Evolutionary conservation across 2,888 invertebrate genomes (phyloP), one percentile per base, ranked within the genome.

Genomic region (Eledona agricola): DNA sequence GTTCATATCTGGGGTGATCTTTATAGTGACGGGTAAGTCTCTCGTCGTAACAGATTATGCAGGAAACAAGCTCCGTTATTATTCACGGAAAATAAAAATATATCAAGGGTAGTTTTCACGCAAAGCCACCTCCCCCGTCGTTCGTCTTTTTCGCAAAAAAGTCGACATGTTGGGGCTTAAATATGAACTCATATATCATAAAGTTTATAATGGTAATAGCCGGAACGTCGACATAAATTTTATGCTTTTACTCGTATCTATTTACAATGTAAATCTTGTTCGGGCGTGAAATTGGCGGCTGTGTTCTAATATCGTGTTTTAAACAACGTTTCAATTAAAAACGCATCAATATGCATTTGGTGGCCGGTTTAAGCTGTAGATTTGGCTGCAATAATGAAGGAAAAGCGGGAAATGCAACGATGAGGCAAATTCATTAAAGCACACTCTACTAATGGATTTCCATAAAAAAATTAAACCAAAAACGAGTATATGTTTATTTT

Each of bases 1-100:
- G 35, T 93, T 94, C 75, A 82, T 90, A 58, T 88, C 93, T 15
- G 93, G 94, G 19, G 88, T 93, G 59, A 82, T 90, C 58, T 93
- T 93, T 77, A 92, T 94, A 72, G 84, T 94, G 69, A 91, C 93
- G 77, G 93, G 93, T 93, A 76, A 80, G 80, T 42, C 7, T 12
- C 13, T 22, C 9, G 2, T 13, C 28, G 26, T n/a, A n/a, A n/a
- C n/a, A 12, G 20, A 15, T 13, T 43, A 25, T 13, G 7, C 19
- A 25, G 46, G 23, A 38, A 26, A 52, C 32, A 35, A 31, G 31
- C 17, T 5, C 17, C 45, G 37, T 37, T 51, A 43, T 35, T 45
- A n/a, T n/a, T n/a, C n/a, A n/a, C 38, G 15, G 23, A 5, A 11
- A 45, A 45, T 45, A 32, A 45, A 42, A 40, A 50, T 50, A 45